phyloP scores from a whole-genome alignment of 2,888 invertebrate genomes.

The Erebia palarica region DNA sequence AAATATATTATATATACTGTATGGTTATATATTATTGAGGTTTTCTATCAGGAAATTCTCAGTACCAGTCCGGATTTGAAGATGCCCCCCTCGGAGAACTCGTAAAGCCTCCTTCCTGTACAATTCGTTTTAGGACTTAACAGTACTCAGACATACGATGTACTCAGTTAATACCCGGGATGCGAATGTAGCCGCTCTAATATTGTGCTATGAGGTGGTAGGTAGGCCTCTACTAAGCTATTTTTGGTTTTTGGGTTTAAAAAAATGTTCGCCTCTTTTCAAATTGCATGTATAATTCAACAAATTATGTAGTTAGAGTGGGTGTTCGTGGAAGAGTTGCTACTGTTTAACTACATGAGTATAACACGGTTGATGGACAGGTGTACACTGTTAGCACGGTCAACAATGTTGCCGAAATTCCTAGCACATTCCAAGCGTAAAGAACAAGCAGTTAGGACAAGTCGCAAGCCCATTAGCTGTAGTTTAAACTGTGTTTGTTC shows the following conservation, averaged over 20 bases:
- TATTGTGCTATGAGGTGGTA: too few species aligned
- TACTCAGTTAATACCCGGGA: too few species aligned
- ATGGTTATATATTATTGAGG: too few species aligned
- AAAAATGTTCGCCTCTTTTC: background rate
- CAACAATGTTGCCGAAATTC: conserved; percentile 62
- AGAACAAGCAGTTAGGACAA: conserved; percentile 28
- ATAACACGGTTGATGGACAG: conserved; percentile 40
- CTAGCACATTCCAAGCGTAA: conserved; percentile 56
- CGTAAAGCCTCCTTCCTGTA: too few species aligned
- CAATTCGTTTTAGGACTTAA: too few species aligned
- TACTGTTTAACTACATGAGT: conserved; percentile 29
- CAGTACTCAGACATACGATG: too few species aligned
- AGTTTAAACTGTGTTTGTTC: conserved; percentile 36
- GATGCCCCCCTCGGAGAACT: too few species aligned
- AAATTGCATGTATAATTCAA: background rate
- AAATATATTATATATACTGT: too few species aligned
- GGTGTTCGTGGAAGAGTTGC: conserved; percentile 23
- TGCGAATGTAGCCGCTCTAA: too few species aligned
- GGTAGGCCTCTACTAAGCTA: background rate
- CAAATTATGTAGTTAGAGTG: background rate
- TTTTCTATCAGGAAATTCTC: too few species aligned
- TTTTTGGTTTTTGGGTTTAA: background rate
- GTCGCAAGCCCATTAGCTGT: conserved; percentile 31
- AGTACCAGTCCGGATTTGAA: too few species aligned
- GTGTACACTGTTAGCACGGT: conserved; percentile 64